Conservation (phyloP, 2,888 invertebrate genomes). For the Lissocephala sabroskyi region DNA sequence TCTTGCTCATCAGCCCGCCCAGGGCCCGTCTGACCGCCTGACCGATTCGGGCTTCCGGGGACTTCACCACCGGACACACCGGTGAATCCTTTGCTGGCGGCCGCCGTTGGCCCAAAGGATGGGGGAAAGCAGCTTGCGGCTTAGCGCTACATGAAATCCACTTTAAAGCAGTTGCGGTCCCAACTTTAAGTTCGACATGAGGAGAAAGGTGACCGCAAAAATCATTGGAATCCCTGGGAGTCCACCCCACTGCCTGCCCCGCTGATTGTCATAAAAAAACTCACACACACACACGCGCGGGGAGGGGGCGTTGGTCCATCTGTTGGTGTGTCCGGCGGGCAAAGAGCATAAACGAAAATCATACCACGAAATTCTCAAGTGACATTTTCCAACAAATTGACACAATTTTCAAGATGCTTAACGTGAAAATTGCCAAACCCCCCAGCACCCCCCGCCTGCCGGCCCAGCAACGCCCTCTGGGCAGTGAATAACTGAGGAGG, state of each 20-base stretch:
- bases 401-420: slow-evolving; percentile 65
- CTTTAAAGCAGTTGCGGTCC: slow-evolving; percentile 67
- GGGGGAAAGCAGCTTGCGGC: no score
- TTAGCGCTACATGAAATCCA: slow-evolving; percentile 46
- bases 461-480: not conserved
- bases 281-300: not conserved
- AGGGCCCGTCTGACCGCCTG: no score
- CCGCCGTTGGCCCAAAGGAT: no score
- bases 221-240: slow-evolving; percentile 11
- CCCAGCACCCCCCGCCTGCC: not conserved
- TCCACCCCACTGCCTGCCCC: no score
- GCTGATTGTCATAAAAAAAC: no score
- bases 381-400: slow-evolving; percentile 65
- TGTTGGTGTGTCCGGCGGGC: no score
- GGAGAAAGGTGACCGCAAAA: no score
- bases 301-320: no score
- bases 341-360: slow-evolving; percentile 44
- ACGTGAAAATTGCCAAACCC: slow-evolving; percentile 46
- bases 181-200: slow-evolving; percentile 34
- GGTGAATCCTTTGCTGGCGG: no score
- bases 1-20: slow-evolving; percentile 35
- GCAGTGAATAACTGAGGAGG: not conserved
- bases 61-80: no score
- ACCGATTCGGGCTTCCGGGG: no score
- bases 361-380: slow-evolving; percentile 55